Evolutionary conservation across 2,888 invertebrate species (phyloP).

Genomic region (Alloscopus bannaensis): DNA sequence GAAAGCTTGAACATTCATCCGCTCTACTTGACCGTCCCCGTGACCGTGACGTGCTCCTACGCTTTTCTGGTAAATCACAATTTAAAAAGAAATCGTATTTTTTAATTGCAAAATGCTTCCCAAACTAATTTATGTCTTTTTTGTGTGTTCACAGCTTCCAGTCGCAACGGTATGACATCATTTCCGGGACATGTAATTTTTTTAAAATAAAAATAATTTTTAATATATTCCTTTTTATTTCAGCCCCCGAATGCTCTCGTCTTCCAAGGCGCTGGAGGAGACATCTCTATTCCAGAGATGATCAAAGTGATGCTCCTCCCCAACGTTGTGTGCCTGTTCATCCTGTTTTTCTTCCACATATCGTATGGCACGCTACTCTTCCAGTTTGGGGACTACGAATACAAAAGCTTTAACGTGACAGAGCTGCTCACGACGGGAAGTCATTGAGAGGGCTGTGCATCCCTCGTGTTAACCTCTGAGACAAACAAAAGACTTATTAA

Average conservation of each 20-base stretch:
- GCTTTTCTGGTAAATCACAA: conserved; percentile 79
- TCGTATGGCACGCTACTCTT: conserved; percentile 70
- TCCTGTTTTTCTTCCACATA: conserved; percentile 64
- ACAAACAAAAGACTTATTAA: conserved; percentile 54
- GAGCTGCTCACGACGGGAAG: conserved; percentile 2
- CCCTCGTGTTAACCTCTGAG: conserved; percentile 21
- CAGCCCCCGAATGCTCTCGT: conserved; percentile 90
- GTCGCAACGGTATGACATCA: too few species aligned
- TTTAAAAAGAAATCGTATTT: conserved; percentile 12
- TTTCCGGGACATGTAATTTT: too few species aligned
- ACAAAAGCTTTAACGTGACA: conserved; percentile 53
- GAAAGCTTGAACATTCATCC: conserved; percentile 86
- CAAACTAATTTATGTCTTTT: neutral
- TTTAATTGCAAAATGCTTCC: conserved; percentile 4
- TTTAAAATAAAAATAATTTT: too few species aligned
- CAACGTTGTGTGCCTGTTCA: conserved; percentile 67
- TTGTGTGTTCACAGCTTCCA: conserved; percentile 80
- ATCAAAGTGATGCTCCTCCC: conserved; percentile 69
- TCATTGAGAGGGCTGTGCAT: conserved; percentile 1
- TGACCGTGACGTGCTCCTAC: conserved; percentile 91
- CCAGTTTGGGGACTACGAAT: conserved; percentile 67
- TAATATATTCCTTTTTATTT: too few species aligned
- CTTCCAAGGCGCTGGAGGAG: conserved; percentile 88
- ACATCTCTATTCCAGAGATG: conserved; percentile 74
- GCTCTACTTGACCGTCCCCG: conserved; percentile 91